Base-by-base conservation (phyloP, 1,140 invertebrate species). In the Leptestheria dahalacensis region DNA sequence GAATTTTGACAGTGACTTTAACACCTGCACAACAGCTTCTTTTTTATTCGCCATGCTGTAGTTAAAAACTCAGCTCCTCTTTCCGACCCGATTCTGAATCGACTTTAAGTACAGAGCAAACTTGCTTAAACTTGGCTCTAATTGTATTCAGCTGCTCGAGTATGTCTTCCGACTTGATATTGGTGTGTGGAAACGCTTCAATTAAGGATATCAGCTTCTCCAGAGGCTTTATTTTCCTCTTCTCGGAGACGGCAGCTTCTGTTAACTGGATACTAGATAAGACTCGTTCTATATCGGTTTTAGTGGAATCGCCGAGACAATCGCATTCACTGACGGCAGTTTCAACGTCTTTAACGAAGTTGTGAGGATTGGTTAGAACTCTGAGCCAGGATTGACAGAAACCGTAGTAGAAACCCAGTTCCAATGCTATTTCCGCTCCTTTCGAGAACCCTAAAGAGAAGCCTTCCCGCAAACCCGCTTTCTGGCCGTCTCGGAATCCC, bases 31-130 rank as follows among this genome's bases (percentile, higher is more conserved):
- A 26, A 61, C 48, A 2, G n/a, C 48, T 52, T 79, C 69, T 47
- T 67, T 49, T 59, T 70, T 62, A 20, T 57, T 28, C 18, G 24
- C 26, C 58, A 60, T 60, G 6, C 29, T 55, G 12, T 41, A 55
- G 18, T 51, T 29, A 60, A 24, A 60, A 60, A 21, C n/a, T 20
- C 2, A 33, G n/a, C 23, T 60, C 47, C 29, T 54, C 46, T 12
- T 60, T 53, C 29, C 25, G 29, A 25, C 49, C 24, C 15, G 20
- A 28, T 20, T 23, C 33, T 12, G 56, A 53, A 33, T n/a, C 52
- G 41, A 81, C 76, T 71, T 84, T 84, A 11, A 82, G 68, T 18
- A 82, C 65, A 1, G 82, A 77, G 69, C 80, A 82, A n/a, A 82
- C 71, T 64, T 80, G 81, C 58, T 79, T 82, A 68, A 79, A 85